Evolutionary conservation across 2,113 vertebrate species (phyloP).

Genomic region (Sinocyclocheilus grahami): DNA sequence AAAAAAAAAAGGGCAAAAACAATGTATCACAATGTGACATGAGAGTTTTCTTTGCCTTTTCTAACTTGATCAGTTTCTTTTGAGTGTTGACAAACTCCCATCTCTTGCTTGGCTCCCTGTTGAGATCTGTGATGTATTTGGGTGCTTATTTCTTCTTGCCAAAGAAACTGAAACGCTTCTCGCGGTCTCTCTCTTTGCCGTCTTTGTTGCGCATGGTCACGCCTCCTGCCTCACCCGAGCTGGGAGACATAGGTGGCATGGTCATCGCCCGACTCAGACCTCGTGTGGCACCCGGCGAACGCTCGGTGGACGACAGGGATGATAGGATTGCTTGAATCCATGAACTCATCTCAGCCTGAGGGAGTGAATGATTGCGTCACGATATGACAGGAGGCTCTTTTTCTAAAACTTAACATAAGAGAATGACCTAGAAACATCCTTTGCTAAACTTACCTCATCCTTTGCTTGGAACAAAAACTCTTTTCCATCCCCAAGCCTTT

Average conservation of each 20-base stretch:
- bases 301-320: conserved; percentile 73
- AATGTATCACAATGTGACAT: conserved; percentile 62
- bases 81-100: conserved; percentile 52
- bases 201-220: conserved; percentile 87
- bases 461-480: conserved; percentile 93
- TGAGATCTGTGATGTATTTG: conserved; percentile 13
- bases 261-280: conserved; percentile 88
- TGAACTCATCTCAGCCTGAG: conserved; percentile 87
- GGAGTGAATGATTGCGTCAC: neutral
- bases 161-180: conserved; percentile 95
- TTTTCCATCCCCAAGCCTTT: conserved; percentile 87
- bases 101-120: too few species aligned
- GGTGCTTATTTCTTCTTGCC: conserved; percentile 86
- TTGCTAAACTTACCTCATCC: conserved; percentile 83
- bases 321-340: conserved; percentile 84
- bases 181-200: conserved; percentile 85
- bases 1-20: conserved; percentile 51
- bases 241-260: conserved; percentile 84
- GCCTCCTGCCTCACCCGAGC: conserved; percentile 72
- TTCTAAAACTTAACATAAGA: neutral
- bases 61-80: conserved; percentile 62
- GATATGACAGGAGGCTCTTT: neutral
- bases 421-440: too few species aligned
- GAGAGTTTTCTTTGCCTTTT: conserved; percentile 46
- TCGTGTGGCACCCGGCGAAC: conserved; percentile 67